Conservation (phyloP, 2,113 vertebrate genomes). For the Zingel zingel region DNA sequence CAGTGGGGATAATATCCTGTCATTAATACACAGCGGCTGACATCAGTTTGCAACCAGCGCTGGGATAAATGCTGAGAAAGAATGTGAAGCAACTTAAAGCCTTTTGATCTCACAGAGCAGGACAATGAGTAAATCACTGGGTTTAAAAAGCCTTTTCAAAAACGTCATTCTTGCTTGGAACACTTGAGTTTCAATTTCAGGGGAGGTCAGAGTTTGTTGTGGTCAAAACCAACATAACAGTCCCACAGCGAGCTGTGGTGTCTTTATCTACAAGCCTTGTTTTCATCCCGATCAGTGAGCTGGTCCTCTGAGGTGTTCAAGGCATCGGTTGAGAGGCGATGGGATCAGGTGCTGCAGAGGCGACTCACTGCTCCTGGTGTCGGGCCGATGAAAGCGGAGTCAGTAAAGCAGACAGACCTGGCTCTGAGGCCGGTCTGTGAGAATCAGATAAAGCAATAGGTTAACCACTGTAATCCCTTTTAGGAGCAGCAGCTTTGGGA, state of each 20-base stretch:
- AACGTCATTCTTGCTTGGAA: not conserved
- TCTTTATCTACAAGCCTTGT: constrained; percentile 1
- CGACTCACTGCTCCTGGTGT: not conserved
- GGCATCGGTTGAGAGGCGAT: not conserved
- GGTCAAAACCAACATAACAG: constrained; percentile 12
- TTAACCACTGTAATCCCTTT: constrained; percentile 54
- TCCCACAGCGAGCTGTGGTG: not conserved
- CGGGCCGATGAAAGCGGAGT: constrained; percentile 19
- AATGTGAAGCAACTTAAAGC: constrained; percentile 14
- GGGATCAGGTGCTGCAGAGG: not conserved
- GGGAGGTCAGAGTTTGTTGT: constrained; percentile 43
- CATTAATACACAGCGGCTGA: constrained; percentile 27
- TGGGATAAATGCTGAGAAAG: constrained; percentile 26
- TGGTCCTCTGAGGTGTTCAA: constrained; percentile 15
- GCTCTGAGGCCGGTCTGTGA: constrained; percentile 23
- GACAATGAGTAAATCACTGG: constrained; percentile 27
- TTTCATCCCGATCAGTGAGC: not conserved
- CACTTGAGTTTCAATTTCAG: constrained; percentile 26
- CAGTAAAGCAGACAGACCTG: constrained; percentile 39
- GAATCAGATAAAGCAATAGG: constrained; percentile 40
- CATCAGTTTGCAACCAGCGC: constrained; percentile 30
- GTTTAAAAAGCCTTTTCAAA: constrained; percentile 24
- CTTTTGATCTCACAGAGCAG: constrained; percentile 37
- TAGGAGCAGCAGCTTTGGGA: constrained; percentile 42
- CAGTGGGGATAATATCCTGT: constrained; percentile 28